Evolutionary conservation across 2,797 vertebrate genomes (phyloP), one percentile per base, ranked within the genome.

Genomic region (Gephyroberyx darwinii): DNA sequence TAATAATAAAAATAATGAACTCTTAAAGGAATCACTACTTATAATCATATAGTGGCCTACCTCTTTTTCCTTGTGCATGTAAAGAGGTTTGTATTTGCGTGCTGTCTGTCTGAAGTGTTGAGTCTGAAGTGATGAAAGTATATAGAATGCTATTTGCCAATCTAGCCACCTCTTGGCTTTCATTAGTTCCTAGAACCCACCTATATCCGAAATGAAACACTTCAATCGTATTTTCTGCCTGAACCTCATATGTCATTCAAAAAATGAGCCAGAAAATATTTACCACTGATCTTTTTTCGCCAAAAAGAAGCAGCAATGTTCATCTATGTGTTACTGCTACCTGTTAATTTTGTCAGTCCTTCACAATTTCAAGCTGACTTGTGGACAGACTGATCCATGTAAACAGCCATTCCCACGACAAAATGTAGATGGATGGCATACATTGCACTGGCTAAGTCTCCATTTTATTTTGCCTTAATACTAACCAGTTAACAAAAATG

Each of bases 171-270:
- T 76, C 77, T 88, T 86, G 78, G 78, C 78, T 89, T 90, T 92
- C 89, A 92, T 92, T 90, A 89, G 85, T 82, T 79, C 68, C 51
- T 81, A 83, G 85, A 84, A 86, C 69, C 78, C 77, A 81, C 86
- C 84, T 76, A 90, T 77, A 80, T 84, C 84, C 74, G 77, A 83
- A 90, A 90, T 82, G 82, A 90, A 72, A 83, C 78, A 82, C 83
- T 90, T 90, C 85, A 91, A 89, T 90, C 82, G 88, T 70, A 64
- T 69, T 83, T 85, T 69, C 76, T 79, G 74, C 70, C 81, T 74
- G 43, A 77, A 74, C 68, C 41, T 83, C 71, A 53, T 9, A 43
- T 72, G 65, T 69, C 70, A 62, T 75, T 74, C 48, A 75, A 75
- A 76, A 82, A 69, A 70, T 1, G 77, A 82, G 68, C 30, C 45